Evolutionary conservation across 2,797 vertebrate species (phyloP).

Genomic region (Trachurus trachurus): DNA sequence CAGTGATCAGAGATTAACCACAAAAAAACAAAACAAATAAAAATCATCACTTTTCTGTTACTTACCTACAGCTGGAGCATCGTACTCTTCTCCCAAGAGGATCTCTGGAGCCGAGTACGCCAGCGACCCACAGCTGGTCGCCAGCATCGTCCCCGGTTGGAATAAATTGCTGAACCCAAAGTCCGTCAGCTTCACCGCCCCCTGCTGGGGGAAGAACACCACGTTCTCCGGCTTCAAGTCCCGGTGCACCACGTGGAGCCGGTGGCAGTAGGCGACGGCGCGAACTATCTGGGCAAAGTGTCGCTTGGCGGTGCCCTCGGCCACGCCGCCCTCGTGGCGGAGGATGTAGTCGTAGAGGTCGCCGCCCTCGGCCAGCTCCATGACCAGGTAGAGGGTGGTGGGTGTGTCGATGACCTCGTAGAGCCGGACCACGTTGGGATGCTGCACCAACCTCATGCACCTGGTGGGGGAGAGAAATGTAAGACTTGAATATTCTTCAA

Average conservation of each 20-base stretch:
- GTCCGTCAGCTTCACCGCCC: conserved; percentile 91
- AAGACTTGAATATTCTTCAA: neutral
- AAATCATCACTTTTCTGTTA: neutral
- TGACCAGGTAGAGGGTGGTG: conserved; percentile 91
- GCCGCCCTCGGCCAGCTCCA: conserved; percentile 92
- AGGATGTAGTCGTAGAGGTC: conserved; percentile 94
- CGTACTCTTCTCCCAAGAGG: conserved; percentile 91
- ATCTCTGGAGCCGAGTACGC: conserved; percentile 93
- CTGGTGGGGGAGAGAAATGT: conserved; percentile 34
- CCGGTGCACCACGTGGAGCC: conserved; percentile 91
- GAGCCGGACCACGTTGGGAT: conserved; percentile 92
- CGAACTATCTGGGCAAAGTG: conserved; percentile 92
- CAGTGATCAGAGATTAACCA: neutral
- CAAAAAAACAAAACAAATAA: neutral
- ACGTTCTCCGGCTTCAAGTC: conserved; percentile 94
- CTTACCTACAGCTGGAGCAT: conserved; percentile 92
- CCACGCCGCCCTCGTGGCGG: conserved; percentile 89
- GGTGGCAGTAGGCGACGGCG: conserved; percentile 92
- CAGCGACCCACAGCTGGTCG: conserved; percentile 92
- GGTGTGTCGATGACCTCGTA: conserved; percentile 93
- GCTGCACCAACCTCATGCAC: conserved; percentile 93
- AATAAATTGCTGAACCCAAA: conserved; percentile 94
- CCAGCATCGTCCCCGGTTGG: conserved; percentile 91
- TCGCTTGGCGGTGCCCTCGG: conserved; percentile 86
- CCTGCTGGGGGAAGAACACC: conserved; percentile 92